A percentile compares a stretch with the other conserved stretches of the same genome.
phyloP scores from a whole-genome alignment of 2,888 invertebrate genomes.

The Epirrita christyi region DNA sequence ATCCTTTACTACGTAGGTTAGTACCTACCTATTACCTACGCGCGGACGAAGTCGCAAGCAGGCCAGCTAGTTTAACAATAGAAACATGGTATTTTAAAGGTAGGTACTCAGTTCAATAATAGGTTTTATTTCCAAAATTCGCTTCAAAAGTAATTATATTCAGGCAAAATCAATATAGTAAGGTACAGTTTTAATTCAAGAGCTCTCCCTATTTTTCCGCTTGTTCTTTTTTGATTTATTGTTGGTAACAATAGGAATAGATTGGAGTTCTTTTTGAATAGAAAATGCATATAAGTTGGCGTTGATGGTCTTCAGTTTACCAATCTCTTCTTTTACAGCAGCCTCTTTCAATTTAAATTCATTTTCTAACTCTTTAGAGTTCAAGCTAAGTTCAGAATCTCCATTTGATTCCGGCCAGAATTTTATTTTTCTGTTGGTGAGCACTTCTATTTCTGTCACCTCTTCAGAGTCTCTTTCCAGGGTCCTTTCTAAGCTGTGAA shows the following conservation, averaged over 20 bases:
- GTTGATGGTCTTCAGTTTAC: constrained; percentile 83
- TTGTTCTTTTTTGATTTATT: constrained; percentile 58
- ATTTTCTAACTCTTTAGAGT: constrained; percentile 52
- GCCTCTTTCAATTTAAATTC: constrained; percentile 59
- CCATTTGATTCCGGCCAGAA: constrained; percentile 65
- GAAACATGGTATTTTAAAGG: no score
- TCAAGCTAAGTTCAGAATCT: constrained; percentile 40
- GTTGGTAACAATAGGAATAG: constrained; percentile 43
- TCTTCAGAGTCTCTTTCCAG: constrained; percentile 81
- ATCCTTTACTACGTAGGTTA: no score
- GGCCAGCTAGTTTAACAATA: no score
- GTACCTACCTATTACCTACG: no score
- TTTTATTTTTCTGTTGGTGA: constrained; percentile 64
- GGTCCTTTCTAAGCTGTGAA: constrained; percentile 87
- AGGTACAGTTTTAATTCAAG: not conserved
- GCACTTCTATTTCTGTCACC: constrained; percentile 71
- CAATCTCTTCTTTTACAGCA: constrained; percentile 76
- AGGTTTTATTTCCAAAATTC: no score
- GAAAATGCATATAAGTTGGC: constrained; percentile 84
- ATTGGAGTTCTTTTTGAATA: constrained; percentile 70
- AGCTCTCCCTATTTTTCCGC: constrained; percentile 37
- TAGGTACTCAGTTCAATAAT: no score
- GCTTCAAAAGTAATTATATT: constrained; percentile 23
- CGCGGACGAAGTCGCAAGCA: no score
- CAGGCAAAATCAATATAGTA: constrained; percentile 6